Conservation (phyloP, 2,888 invertebrate genomes). For the Cyclophora albipunctata region DNA sequence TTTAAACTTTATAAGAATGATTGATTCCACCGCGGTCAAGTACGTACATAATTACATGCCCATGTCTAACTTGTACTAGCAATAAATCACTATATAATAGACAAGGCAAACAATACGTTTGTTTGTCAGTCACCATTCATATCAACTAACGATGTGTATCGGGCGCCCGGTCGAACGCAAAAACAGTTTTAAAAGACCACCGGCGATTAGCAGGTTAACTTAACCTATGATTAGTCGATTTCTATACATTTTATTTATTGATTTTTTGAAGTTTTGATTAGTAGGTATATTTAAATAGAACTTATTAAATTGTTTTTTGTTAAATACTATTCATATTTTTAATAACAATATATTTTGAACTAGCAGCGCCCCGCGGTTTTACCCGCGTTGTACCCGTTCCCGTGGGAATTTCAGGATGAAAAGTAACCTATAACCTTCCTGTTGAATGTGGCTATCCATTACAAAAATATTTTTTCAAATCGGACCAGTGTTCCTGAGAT, state of each 20-base stretch:
- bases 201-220: background rate
- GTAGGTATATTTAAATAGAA: no score
- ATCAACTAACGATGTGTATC: conserved; percentile 48
- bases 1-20: conserved; percentile 5
- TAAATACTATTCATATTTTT: background rate
- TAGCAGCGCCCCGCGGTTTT: no score
- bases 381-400: no score
- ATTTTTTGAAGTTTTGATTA: no score
- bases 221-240: background rate
- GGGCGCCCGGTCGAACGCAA: conserved; percentile 34
- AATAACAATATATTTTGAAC: no score
- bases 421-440: no score
- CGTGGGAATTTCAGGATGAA: no score
- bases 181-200: conserved; percentile 18
- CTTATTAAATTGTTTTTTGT: background rate
- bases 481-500: no score
- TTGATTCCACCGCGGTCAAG: conserved; percentile 21
- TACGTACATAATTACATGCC: conserved; percentile 15
- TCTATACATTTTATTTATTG: no score
- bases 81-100: conserved; percentile 54
- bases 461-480: no score
- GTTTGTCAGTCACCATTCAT: conserved; percentile 55
- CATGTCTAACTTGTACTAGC: conserved; percentile 10
- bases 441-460: no score
- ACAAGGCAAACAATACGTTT: conserved; percentile 54